A percentile compares a stretch with the other conserved stretches of the same genome.
Evolutionary conservation across 1,140 invertebrate genomes (phyloP).

Genomic region (Tetragonula clypearis): DNA sequence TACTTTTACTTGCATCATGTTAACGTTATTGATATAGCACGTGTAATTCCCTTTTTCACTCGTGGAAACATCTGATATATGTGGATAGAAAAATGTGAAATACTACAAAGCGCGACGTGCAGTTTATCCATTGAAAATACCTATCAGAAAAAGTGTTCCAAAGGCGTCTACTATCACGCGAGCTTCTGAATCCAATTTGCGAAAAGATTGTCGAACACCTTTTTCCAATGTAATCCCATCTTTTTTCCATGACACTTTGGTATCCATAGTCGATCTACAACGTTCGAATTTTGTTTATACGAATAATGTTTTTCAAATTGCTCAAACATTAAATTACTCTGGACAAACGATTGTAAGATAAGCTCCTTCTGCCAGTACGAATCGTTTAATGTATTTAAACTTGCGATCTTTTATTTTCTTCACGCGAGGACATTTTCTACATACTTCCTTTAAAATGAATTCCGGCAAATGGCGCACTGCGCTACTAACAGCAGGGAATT

Average conservation of each 20-base stretch:
- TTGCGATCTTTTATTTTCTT: conserved; percentile 75
- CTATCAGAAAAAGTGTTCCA: conserved; percentile 82
- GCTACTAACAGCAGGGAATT: conserved; percentile 79
- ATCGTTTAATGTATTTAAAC: conserved; percentile 81
- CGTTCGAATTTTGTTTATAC: neutral
- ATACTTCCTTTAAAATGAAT: conserved; percentile 80
- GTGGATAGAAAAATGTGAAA: conserved; percentile 1
- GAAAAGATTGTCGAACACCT: conserved; percentile 75
- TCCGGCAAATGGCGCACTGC: conserved; percentile 80
- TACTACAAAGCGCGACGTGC: neutral
- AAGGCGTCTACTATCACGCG: conserved; percentile 82
- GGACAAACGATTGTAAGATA: conserved; percentile 82
- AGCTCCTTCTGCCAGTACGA: conserved; percentile 80
- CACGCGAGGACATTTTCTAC: conserved; percentile 75
- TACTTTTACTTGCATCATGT: conserved; percentile 81
- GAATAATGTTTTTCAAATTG: neutral
- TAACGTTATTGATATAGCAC: conserved; percentile 81
- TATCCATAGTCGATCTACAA: conserved; percentile 76
- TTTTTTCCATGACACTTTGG: conserved; percentile 80
- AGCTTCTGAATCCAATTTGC: conserved; percentile 77
- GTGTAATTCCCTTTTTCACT: conserved; percentile 83
- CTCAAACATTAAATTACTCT: conserved; percentile 70
- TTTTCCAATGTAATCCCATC: conserved; percentile 76
- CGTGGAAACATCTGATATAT: conserved; percentile 77
- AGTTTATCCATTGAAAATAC: conserved; percentile 45